A percentile compares a stretch with the other conserved stretches of the same genome.
Conservation (phyloP, 2,888 invertebrate genomes). For the Entomobrya proxima region DNA sequence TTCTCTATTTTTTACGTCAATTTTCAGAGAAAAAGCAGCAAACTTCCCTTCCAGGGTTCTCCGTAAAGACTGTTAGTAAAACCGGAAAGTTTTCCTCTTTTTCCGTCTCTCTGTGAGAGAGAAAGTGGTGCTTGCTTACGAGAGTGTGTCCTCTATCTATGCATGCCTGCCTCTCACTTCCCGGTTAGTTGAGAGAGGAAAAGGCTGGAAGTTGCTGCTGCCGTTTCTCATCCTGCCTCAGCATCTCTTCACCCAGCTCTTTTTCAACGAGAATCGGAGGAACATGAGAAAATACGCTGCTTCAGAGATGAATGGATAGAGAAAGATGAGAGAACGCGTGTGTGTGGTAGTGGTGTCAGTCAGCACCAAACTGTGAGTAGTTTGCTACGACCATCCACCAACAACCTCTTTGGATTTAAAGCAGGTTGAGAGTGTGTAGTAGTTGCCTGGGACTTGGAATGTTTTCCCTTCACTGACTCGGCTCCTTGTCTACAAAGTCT, state of each 20-base stretch:
- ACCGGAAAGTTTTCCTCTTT: constrained; percentile 67
- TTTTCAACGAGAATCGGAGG: constrained; percentile 40
- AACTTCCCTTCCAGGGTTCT: constrained; percentile 68
- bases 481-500: constrained; percentile 2
- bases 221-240: constrained; percentile 19
- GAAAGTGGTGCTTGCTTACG: background rate
- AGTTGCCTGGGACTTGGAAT: constrained; percentile 13
- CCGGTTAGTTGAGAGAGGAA: constrained; percentile 35
- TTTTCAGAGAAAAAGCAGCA: constrained; percentile 63
- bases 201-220: constrained; percentile 34
- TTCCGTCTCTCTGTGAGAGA: constrained; percentile 24
- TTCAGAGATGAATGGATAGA: constrained; percentile 5
- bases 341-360: constrained; percentile 21
- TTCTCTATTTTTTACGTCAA: background rate
- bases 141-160: constrained; percentile 22
- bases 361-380: constrained; percentile 3
- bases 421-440: background rate
- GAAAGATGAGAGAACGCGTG: constrained; percentile 28
- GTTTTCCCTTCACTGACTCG: background rate
- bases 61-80: constrained; percentile 60
- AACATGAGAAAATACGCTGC: constrained; percentile 63
- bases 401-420: background rate
- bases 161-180: constrained; percentile 32
- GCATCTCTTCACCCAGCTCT: background rate
- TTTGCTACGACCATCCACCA: background rate